phyloP scores from a whole-genome alignment of 2,888 invertebrate genomes.

The Andrena flavipes region DNA sequence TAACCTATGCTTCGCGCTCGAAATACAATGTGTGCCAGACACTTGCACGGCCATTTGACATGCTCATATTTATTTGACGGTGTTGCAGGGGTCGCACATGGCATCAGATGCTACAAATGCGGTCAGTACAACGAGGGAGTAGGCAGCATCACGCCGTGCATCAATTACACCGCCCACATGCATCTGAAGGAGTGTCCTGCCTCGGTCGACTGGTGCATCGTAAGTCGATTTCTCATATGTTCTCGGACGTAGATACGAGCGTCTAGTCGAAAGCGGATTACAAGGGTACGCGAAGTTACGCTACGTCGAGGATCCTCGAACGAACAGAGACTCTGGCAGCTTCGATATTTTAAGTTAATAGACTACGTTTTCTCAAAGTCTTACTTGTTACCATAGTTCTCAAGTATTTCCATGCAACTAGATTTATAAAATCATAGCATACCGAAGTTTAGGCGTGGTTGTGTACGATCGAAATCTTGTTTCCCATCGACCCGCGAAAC shows the following conservation, averaged over 20 bases:
- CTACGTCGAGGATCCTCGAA: not conserved
- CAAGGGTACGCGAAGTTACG: not conserved
- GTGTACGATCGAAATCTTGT: too few species aligned
- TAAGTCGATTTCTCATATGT: constrained; percentile 86
- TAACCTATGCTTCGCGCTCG: not conserved
- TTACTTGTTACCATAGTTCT: too few species aligned
- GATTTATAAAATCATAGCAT: too few species aligned
- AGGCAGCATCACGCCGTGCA: constrained; percentile 93
- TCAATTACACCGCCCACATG: constrained; percentile 89
- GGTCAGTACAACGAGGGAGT: constrained; percentile 95
- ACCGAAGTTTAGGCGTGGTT: too few species aligned
- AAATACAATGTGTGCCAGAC: too few species aligned
- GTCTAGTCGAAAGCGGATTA: not conserved
- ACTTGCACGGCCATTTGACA: not conserved
- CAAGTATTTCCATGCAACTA: too few species aligned
- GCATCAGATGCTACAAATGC: constrained; percentile 90
- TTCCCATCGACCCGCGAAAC: too few species aligned
- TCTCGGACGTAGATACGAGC: not conserved
- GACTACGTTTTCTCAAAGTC: too few species aligned
- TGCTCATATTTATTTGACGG: not conserved
- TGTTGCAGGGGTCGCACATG: constrained; percentile 83
- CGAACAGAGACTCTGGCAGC: too few species aligned
- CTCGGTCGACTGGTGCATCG: constrained; percentile 90
- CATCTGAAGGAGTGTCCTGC: constrained; percentile 90
- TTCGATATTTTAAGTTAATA: too few species aligned